Base-by-base conservation (phyloP, 2,888 invertebrate species). In the Platycheirus rosarum region DNA sequence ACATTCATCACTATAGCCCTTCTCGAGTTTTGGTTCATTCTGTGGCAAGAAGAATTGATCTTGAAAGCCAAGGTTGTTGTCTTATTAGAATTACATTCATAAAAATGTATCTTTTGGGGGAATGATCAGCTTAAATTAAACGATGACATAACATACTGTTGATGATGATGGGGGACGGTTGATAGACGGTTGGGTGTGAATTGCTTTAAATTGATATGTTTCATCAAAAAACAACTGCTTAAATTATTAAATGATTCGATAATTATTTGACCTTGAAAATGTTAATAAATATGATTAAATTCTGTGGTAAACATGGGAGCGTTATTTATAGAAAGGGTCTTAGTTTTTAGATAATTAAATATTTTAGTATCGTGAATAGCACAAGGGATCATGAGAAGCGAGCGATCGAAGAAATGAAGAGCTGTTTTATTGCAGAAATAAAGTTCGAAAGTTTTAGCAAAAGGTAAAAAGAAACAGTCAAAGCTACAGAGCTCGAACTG, bases 31-130 rank as follows among this genome's bases (percentile, higher is more conserved):
- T 29, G 51, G 42, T 51, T 62, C 7, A 57, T 57, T 57, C 16
- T 46, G 26, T 46, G 20, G 23, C 16, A 11, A 63, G 37, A 26
- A 46, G 23, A 13, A 7, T 13, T 51, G 35, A 23, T 53, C 29
- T 53, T 65, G 48, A 55, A 55, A 48, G 26, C 55, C 73, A 73
- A 73, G 73, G 73, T 49, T 73, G 55, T 18, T 37, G 46, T 29
- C 73, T 65, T 16, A 46, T 48, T 57, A 65, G 48, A 65, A 65
- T 73, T 46, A 65, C 65, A 65, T 57, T n/a, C n/a, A n/a, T n/a
- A 46, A 57, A 55, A 14, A 20, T 16, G 46, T 65, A 16, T 51
- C 16, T 51, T 14, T 29, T 13, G 4, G n/a, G 11, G 6, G 29
- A 55, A 40, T 46, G 18, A 14, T 2, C 62, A 63, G 29, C 16